A percentile compares a stretch with the other conserved stretches of the same genome.
Conservation (phyloP, 2,888 invertebrate species). For the Drosophila putrida region DNA sequence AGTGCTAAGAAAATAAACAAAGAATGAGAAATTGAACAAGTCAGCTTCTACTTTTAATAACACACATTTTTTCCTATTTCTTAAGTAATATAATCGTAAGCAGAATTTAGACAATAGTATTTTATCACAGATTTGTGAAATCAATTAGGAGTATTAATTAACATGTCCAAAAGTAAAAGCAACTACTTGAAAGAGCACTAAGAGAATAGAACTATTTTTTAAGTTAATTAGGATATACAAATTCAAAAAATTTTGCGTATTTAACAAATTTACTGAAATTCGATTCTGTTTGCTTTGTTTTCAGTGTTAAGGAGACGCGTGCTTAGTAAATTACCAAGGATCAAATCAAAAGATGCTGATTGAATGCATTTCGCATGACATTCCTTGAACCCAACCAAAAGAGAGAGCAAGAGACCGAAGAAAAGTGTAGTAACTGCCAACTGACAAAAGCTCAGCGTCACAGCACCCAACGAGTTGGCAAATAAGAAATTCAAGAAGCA, state of each 20-base stretch:
- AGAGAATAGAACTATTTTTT: no score
- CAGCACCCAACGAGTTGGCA: constrained; percentile 40
- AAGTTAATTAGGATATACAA: no score
- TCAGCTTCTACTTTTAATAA: no score
- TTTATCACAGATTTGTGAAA: no score
- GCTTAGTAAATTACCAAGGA: constrained; percentile 47
- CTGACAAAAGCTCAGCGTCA: constrained; percentile 41
- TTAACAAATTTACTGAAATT: neutral
- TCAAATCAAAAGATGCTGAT: constrained; percentile 65
- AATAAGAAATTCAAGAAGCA: neutral
- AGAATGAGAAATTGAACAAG: no score
- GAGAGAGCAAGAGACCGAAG: constrained; percentile 19
- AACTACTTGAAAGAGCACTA: no score
- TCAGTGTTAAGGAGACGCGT: constrained; percentile 35
- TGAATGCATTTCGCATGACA: constrained; percentile 75
- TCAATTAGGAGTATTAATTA: no score
- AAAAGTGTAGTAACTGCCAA: constrained; percentile 13
- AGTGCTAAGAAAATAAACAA: no score
- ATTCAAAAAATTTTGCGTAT: neutral
- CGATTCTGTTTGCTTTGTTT: constrained; percentile 11
- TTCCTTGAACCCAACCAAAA: constrained; percentile 54
- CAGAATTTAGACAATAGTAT: no score
- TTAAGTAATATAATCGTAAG: no score
- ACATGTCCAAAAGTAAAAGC: no score
- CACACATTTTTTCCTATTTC: no score